A percentile compares a stretch with the other conserved stretches of the same genome.
phyloP scores from a whole-genome alignment of 2,797 vertebrate species.

The Lacerta viridis region DNA sequence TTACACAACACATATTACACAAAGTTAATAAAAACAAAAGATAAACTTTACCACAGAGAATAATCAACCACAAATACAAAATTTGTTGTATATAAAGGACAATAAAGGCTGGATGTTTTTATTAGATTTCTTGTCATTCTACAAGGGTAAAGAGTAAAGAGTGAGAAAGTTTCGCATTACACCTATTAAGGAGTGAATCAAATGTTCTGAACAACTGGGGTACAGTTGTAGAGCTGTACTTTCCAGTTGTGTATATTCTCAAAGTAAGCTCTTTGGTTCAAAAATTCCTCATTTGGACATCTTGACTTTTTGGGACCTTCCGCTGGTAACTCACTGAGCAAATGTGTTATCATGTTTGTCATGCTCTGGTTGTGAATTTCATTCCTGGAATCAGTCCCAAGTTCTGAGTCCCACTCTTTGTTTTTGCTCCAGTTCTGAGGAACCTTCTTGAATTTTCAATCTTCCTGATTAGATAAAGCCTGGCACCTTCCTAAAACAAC shows the following conservation, averaged over 20 bases:
- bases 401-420: no score
- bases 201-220: not conserved
- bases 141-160: not conserved
- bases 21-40: constrained; percentile 34
- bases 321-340: not conserved
- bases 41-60: constrained; percentile 11
- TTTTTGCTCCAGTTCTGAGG: no score
- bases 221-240: not conserved
- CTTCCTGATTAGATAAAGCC: not conserved
- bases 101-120: not conserved
- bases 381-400: not conserved
- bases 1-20: not conserved
- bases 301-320: not conserved
- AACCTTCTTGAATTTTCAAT: no score
- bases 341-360: not conserved
- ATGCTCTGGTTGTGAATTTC: not conserved
- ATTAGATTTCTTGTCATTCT: not conserved
- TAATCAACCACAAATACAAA: not conserved
- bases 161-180: not conserved
- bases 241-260: not conserved
- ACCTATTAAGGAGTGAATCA: not conserved
- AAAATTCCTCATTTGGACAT: not conserved
- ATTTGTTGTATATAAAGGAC: not conserved
- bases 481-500: not conserved
- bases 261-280: not conserved